Evolutionary conservation across 53 echinoderm and acorn worm species (phyloP).

Genomic region (Crossaster papposus): DNA sequence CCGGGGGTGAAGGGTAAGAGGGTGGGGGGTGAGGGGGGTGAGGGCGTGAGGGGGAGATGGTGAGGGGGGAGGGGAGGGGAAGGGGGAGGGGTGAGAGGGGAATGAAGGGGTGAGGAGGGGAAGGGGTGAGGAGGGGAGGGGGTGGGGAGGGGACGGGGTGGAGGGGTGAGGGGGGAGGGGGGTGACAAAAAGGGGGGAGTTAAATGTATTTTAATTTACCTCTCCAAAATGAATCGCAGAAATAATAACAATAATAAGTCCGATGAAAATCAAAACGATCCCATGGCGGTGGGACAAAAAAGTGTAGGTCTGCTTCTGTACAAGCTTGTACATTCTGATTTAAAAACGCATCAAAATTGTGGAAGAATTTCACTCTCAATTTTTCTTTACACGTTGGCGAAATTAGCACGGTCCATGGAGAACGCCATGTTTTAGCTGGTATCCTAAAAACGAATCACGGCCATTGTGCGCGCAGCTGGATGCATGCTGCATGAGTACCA

Average conservation of each 20-base stretch:
- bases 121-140: no score
- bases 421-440: conserved; percentile 56
- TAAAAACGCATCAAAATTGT: no score
- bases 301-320: conserved; percentile 97
- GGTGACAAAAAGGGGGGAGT: no score
- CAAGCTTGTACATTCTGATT: conserved; percentile 72
- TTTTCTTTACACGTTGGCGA: conserved; percentile 23
- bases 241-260: conserved; percentile 76
- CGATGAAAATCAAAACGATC: conserved; percentile 78
- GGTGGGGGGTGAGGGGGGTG: no score
- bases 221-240: conserved; percentile 98
- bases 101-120: no score
- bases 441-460: neutral
- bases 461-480: neutral
- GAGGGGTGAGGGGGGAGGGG: no score
- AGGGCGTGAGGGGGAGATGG: no score
- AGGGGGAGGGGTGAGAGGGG: no score
- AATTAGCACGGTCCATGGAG: conserved; percentile 19
- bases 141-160: no score
- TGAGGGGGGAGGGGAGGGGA: no score
- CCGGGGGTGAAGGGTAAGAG: no score
- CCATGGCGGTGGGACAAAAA: conserved; percentile 90
- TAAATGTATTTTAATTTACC: conserved; percentile 57
- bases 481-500: neutral
- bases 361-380: neutral